Base-by-base conservation (phyloP, 1,140 invertebrate genomes). In the Cylas formicarius region DNA sequence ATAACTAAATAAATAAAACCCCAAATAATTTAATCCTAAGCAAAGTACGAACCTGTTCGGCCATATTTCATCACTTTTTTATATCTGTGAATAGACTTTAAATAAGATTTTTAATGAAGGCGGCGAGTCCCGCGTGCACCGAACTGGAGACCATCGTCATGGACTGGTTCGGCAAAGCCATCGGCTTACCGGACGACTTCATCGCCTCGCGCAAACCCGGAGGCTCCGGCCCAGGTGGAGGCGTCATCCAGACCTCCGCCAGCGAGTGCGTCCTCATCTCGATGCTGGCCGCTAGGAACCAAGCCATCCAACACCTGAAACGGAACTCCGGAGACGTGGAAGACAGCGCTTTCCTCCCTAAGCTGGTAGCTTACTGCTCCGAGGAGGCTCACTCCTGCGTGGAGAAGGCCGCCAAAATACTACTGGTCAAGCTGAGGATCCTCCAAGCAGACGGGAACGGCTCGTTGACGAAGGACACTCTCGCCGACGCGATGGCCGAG, bases 151-250 rank as follows among this genome's bases (percentile, higher is more conserved):
- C 92, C 48, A 80, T 94, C 10, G 88, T 95, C 21, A 90, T 96
- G 82, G 94, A 99, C 68, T 99, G 96, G 96, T 70, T 98, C 26
- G 93, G 86, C 2, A 90, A 94, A 71, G 85, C 94, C 71, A 79
- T 98, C 2, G 81, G 86, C 4, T 74, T 98, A 13, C 94, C 95
- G 0, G 78, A 87, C 1, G 78, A 84, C 26, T 96, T 96, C 66
- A 74, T 97, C 0, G 82, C 89, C 50, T 71, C 78, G 44, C 73
- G 75, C 48, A 75, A 79, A 21, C n/a, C n/a, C n/a, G n/a, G n/a
- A n/a, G n/a, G n/a, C n/a, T 77, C 77, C 17, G 83, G 85, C 39
- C 73, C 72, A 10, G 87, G 88, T 4, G 93, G 93, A 23, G 93
- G 92, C 10, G 93, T 97, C 0, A 94, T 97, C 53, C 90, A 92